phyloP scores from a whole-genome alignment of 2,888 invertebrate genomes.

The Autographa gamma region DNA sequence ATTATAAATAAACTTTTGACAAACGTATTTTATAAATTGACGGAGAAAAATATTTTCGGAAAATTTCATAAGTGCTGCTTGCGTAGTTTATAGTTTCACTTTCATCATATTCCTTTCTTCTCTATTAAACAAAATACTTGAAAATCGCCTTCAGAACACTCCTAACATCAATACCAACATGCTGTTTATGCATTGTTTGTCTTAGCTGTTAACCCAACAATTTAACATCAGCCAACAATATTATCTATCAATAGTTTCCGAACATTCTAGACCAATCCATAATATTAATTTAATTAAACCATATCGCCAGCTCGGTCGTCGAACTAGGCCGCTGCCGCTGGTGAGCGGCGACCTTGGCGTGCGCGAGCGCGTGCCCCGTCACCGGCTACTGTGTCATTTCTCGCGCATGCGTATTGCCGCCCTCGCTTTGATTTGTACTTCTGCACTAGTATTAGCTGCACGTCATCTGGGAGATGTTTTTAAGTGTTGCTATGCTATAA shows the following conservation, averaged over 20 bases:
- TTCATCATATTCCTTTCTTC: no score
- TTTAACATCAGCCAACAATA: no score
- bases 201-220: no score
- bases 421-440: constrained; percentile 46
- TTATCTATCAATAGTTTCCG: neutral
- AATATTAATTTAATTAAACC: constrained; percentile 36
- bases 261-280: neutral
- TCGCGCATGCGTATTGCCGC: constrained; percentile 62
- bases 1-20: neutral
- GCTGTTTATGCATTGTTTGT: no score
- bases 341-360: constrained; percentile 80
- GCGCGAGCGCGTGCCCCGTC: constrained; percentile 64
- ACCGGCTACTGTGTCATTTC: constrained; percentile 71
- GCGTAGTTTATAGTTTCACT: no score
- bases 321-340: constrained; percentile 70
- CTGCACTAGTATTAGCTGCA: constrained; percentile 42
- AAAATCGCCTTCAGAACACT: no score
- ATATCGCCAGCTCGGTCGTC: constrained; percentile 72
- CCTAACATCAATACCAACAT: no score
- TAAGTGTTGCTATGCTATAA: no score
- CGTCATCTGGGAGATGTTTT: neutral
- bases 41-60: no score
- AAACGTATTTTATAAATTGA: neutral
- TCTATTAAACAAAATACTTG: no score
- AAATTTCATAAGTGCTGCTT: no score